Evolutionary conservation across 2,113 vertebrate species (phyloP).

Genomic region (Paratilapia polleni): DNA sequence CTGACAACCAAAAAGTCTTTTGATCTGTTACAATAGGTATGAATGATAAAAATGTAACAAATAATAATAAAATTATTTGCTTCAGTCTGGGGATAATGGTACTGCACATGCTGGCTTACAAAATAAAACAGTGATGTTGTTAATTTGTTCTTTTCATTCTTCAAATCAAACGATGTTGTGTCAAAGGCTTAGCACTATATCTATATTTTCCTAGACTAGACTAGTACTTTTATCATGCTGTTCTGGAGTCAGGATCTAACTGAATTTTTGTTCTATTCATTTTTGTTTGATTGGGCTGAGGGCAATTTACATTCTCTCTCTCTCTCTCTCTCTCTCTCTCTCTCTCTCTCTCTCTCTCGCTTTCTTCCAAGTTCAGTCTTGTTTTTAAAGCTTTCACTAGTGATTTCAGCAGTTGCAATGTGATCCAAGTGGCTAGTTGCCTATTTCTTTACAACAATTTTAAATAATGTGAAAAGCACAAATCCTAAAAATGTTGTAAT

Average conservation of each 20-base stretch:
- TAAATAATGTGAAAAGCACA: background rate
- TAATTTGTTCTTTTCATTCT: no score
- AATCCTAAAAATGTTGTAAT: background rate
- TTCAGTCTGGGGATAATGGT: no score
- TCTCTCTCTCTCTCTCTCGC: background rate
- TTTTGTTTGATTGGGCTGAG: background rate
- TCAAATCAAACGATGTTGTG: no score
- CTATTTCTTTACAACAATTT: background rate
- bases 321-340: no score
- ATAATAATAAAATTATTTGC: no score
- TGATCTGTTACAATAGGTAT: no score
- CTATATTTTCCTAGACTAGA: no score
- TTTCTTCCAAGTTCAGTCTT: background rate
- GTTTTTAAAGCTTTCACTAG: background rate
- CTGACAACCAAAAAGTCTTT: no score
- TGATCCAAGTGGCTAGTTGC: background rate
- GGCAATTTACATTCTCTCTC: background rate
- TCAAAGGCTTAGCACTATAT: no score
- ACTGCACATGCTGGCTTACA: no score
- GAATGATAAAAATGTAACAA: no score
- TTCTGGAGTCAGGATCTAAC: background rate
- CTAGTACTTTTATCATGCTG: background rate
- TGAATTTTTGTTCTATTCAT: background rate
- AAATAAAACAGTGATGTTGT: no score
- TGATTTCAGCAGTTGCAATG: background rate